Conservation (phyloP, 2,797 vertebrate genomes). For the Cynodonichthys magdalenae region DNA sequence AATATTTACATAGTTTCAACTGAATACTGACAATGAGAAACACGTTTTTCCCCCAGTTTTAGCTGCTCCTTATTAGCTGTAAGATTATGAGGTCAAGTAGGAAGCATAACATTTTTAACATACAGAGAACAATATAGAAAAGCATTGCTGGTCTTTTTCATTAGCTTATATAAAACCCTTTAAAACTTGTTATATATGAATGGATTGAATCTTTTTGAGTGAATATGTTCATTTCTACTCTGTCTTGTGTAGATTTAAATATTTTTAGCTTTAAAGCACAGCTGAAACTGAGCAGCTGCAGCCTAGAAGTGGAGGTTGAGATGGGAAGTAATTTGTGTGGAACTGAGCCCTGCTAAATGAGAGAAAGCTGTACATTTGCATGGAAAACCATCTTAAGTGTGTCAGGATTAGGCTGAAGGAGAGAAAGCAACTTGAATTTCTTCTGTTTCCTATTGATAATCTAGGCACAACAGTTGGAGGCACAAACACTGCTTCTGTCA, state of each 20-base stretch:
- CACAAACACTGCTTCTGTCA: constrained; percentile 92
- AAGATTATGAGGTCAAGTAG: too few species aligned
- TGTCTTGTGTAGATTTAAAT: not conserved
- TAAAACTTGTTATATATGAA: not conserved
- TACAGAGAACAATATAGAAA: not conserved
- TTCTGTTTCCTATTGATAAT: not conserved
- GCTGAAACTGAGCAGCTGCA: not conserved
- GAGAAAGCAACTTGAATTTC: not conserved
- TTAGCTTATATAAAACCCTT: not conserved
- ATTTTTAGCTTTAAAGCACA: not conserved
- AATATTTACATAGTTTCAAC: constrained; percentile 4
- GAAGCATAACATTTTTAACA: not conserved
- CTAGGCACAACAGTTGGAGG: constrained; percentile 85
- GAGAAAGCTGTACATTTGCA: not conserved
- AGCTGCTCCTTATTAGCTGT: not conserved
- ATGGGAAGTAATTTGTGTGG: not conserved
- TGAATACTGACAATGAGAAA: not conserved
- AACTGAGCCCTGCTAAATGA: not conserved
- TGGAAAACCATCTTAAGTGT: not conserved
- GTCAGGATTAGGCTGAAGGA: not conserved
- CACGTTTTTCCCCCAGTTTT: not conserved
- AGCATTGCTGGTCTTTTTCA: not conserved
- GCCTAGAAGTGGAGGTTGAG: not conserved
- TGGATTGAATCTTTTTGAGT: not conserved
- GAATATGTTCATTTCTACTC: not conserved